Conservation (phyloP, 1,140 invertebrate genomes). For the Medauroidea extradentata region DNA sequence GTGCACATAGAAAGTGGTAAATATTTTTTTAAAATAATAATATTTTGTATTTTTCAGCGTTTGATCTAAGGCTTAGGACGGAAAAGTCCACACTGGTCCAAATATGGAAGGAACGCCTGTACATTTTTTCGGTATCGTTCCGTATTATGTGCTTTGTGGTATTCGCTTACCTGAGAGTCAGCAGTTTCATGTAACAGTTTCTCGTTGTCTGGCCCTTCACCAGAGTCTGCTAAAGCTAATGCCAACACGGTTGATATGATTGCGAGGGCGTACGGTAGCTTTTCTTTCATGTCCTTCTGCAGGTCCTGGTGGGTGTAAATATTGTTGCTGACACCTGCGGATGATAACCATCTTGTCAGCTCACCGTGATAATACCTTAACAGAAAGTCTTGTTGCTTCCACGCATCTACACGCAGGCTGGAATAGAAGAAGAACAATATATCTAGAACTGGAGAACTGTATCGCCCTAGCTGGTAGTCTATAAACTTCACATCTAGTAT, state of each 20-base stretch:
- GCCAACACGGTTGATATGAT: constrained; percentile 30
- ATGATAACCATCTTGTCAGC: constrained; percentile 36
- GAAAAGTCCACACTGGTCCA: too few relatives aligned
- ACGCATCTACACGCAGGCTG: constrained; percentile 40
- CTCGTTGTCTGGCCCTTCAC: constrained; percentile 16
- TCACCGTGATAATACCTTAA: constrained; percentile 41
- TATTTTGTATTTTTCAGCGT: too few relatives aligned
- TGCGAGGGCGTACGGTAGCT: constrained; percentile 32
- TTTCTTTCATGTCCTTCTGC: constrained; percentile 31
- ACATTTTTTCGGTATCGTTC: too few relatives aligned
- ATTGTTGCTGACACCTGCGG: constrained; percentile 35
- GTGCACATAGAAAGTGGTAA: too few relatives aligned
- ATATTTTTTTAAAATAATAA: too few relatives aligned
- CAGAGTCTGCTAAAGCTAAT: constrained; percentile 29
- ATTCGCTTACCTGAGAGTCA: too few relatives aligned
- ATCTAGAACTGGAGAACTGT: constrained; percentile 50
- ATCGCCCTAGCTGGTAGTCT: constrained; percentile 40
- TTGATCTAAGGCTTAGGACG: too few relatives aligned
- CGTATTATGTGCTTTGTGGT: too few relatives aligned
- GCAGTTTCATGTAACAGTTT: constrained; percentile 16
- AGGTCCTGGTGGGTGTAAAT: constrained; percentile 43
- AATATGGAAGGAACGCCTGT: too few relatives aligned
- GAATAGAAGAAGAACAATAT: constrained; percentile 54
- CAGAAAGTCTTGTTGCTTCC: constrained; percentile 35
- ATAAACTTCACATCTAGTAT: constrained; percentile 34